Conservation (phyloP, 1,140 invertebrate genomes). For the Ceratina calcarata region DNA sequence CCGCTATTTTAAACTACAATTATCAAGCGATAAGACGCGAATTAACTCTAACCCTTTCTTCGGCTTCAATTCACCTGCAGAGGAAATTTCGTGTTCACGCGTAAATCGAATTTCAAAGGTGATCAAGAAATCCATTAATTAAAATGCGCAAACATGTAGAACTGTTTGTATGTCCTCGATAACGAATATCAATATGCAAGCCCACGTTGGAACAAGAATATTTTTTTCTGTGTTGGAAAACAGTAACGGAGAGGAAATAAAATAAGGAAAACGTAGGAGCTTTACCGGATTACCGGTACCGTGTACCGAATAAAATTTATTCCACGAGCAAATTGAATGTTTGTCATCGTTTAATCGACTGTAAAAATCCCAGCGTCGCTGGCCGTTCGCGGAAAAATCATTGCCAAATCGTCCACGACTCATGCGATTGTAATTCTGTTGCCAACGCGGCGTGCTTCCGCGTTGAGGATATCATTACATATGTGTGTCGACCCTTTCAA, state of each 20-base stretch:
- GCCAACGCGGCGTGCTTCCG: constrained; percentile 21
- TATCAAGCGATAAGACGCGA: neutral
- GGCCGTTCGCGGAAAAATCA: constrained; percentile 30
- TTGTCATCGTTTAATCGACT: constrained; percentile 52
- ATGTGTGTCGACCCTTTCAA: constrained; percentile 14
- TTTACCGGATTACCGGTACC: constrained; percentile 7
- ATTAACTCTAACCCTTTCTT: neutral
- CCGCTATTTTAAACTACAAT: neutral
- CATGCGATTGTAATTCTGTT: constrained; percentile 31
- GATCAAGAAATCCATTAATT: too few species aligned
- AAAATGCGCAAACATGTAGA: too few species aligned
- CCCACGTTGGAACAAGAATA: neutral
- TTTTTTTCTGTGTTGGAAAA: neutral
- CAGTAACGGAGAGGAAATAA: neutral
- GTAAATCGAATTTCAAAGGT: too few species aligned
- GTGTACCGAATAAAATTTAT: constrained; percentile 36
- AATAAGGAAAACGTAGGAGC: neutral
- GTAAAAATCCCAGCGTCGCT: constrained; percentile 33
- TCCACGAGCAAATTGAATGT: constrained; percentile 49
- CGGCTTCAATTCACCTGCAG: neutral
- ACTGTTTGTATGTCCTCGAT: too few species aligned
- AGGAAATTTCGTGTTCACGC: neutral
- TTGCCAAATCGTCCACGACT: constrained; percentile 45
- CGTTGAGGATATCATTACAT: constrained; percentile 22
- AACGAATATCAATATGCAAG: too few species aligned